Evolutionary conservation across 2,888 invertebrate species (phyloP).

Genomic region (Apoderus coryli): DNA sequence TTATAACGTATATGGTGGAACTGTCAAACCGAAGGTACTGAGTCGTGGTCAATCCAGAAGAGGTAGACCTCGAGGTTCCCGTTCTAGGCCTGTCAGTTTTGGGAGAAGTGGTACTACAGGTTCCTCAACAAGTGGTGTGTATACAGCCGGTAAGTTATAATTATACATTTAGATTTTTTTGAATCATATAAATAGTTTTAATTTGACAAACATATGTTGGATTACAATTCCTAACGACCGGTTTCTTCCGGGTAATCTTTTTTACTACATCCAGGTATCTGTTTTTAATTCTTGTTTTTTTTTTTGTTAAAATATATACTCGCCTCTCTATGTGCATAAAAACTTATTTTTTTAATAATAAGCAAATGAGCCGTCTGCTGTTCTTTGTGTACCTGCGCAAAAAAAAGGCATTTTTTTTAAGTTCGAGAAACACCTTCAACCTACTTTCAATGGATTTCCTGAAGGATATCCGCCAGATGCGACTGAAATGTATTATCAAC

Average conservation of each 20-base stretch:
- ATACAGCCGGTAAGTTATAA: constrained; percentile 15
- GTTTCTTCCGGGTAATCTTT: too few relatives aligned
- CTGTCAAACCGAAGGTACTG: constrained; percentile 33
- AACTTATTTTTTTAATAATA: too few relatives aligned
- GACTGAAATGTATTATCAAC: too few relatives aligned
- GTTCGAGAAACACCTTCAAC: too few relatives aligned
- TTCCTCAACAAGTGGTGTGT: constrained; percentile 14
- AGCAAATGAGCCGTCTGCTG: constrained; percentile 14
- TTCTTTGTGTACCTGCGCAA: constrained; percentile 15
- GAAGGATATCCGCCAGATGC: constrained; percentile 25
- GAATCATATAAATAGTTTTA: too few relatives aligned
- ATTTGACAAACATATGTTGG: too few relatives aligned
- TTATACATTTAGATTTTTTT: too few relatives aligned
- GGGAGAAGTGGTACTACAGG: constrained; percentile 22
- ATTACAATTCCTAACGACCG: too few relatives aligned
- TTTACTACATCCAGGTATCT: too few relatives aligned
- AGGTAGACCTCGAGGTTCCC: constrained; percentile 60
- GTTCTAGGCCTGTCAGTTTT: constrained; percentile 36
- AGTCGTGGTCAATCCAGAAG: constrained; percentile 48
- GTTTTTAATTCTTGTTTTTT: constrained; percentile 12
- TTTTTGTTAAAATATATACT: too few relatives aligned
- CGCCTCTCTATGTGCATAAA: too few relatives aligned
- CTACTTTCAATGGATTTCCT: constrained; percentile 23
- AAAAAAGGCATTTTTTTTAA: constrained; percentile 15
- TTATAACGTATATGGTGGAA: constrained; percentile 28